Evolutionary conservation across 2,888 invertebrate genomes (phyloP).

Genomic region (Acronicta alni): DNA sequence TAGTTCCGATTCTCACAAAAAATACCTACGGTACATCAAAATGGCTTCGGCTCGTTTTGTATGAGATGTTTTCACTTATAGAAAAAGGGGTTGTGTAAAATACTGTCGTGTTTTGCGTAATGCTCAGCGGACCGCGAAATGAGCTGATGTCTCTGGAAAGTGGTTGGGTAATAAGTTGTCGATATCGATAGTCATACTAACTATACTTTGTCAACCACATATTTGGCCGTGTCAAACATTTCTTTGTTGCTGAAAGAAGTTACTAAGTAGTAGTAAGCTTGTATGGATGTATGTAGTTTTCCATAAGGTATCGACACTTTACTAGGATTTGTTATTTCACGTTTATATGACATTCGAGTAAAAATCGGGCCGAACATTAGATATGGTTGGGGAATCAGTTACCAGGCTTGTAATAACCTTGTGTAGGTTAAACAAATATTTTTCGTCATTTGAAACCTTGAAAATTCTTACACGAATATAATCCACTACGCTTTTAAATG

Average conservation of each 20-base stretch:
- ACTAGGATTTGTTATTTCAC: no score
- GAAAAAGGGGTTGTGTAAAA: constrained; percentile 61
- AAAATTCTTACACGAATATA: background rate
- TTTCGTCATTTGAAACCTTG: background rate
- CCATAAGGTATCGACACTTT: no score
- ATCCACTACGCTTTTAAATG: background rate
- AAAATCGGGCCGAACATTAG: no score
- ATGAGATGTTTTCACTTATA: constrained; percentile 31
- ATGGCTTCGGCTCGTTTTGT: constrained; percentile 22
- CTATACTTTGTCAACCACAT: constrained; percentile 1
- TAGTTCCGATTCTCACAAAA: constrained; percentile 30
- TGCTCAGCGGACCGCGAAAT: constrained; percentile 67
- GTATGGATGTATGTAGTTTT: no score
- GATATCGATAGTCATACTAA: constrained; percentile 10
- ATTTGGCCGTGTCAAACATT: no score
- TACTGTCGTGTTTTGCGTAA: constrained; percentile 63
- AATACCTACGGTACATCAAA: constrained; percentile 42
- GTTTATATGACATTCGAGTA: no score
- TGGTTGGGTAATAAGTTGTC: constrained; percentile 32
- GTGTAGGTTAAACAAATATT: background rate
- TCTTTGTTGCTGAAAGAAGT: background rate
- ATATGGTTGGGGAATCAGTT: no score
- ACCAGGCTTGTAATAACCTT: background rate
- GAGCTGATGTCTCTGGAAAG: constrained; percentile 58
- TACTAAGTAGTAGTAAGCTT: no score